Conservation (phyloP, 2,797 vertebrate genomes). For the Thripadectes ignobilis region DNA sequence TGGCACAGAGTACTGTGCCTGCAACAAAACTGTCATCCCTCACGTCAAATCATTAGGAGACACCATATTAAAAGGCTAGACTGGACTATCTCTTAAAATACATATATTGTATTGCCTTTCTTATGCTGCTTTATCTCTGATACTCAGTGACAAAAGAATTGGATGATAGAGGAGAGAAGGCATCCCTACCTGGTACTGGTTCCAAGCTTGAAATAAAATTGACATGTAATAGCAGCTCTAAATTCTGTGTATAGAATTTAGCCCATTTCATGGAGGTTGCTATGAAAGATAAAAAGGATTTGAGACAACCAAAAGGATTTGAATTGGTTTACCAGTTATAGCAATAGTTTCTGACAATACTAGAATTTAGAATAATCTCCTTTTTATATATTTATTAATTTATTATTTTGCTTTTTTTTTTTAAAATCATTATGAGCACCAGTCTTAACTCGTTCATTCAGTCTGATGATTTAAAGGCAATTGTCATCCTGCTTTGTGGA, state of each 20-base stretch:
- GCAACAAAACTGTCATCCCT: neutral
- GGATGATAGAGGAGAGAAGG: neutral
- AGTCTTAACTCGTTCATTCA: neutral
- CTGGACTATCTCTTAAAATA: neutral
- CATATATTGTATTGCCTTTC: neutral
- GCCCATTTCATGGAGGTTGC: neutral
- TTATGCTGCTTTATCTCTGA: neutral
- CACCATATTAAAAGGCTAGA: neutral
- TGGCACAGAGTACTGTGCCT: neutral
- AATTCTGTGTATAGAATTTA: neutral
- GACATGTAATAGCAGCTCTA: neutral
- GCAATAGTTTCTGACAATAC: neutral
- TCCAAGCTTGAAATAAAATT: conserved; percentile 32
- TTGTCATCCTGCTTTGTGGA: neutral
- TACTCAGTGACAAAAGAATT: neutral
- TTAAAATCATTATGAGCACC: neutral
- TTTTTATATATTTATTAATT: neutral
- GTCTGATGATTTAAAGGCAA: neutral
- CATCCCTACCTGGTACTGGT: neutral
- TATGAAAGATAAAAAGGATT: neutral
- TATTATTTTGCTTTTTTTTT: neutral
- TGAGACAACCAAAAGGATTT: neutral
- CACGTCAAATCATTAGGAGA: neutral
- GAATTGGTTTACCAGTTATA: neutral
- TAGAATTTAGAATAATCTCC: neutral